These are phyloP conservation scores for Chromobotia macracanthus DNA, from an alignment of 2,797 vertebrate genomes.

Conservation along the genomic window DNA sequence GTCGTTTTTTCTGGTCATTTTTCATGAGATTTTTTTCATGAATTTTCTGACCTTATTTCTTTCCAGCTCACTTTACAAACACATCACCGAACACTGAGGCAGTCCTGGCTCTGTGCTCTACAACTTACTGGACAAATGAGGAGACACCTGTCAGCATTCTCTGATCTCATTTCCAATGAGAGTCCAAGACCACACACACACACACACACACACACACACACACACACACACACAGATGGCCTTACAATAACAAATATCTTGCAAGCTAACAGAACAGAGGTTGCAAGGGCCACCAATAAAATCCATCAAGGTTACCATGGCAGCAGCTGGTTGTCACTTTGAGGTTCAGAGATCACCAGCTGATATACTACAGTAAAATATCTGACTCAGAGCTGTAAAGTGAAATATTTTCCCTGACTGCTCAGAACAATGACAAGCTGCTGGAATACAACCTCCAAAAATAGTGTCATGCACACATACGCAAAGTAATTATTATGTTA, in stretches of 20 bases:
- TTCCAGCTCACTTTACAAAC: background rate
- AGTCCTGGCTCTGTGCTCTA: background rate
- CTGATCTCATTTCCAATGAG: constrained; percentile 68
- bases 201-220: constrained; percentile 12
- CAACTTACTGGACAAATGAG: constrained; percentile 45
- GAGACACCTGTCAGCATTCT: constrained; percentile 50
- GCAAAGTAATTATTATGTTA: too few relatives aligned
- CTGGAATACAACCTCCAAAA: background rate
- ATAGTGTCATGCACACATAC: background rate
- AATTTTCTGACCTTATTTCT: background rate
- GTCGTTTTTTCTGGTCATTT: background rate
- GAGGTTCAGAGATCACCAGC: constrained; percentile 39
- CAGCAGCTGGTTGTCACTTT: constrained; percentile 46
- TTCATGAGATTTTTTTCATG: background rate
- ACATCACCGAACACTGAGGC: constrained; percentile 4
- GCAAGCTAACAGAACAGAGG: constrained; percentile 33
- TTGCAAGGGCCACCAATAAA: constrained; percentile 41
- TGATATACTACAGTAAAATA: constrained; percentile 25
- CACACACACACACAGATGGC: constrained; percentile 15
- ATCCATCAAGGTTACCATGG: constrained; percentile 48
- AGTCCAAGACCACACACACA: constrained; percentile 51
- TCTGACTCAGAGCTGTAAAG: constrained; percentile 12
- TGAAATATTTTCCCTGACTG: constrained; percentile 25
- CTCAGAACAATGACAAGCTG: constrained; percentile 8
- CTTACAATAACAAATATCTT: constrained; percentile 35